phyloP scores from a whole-genome alignment of 1,140 invertebrate species.

The Hyles vespertilio region DNA sequence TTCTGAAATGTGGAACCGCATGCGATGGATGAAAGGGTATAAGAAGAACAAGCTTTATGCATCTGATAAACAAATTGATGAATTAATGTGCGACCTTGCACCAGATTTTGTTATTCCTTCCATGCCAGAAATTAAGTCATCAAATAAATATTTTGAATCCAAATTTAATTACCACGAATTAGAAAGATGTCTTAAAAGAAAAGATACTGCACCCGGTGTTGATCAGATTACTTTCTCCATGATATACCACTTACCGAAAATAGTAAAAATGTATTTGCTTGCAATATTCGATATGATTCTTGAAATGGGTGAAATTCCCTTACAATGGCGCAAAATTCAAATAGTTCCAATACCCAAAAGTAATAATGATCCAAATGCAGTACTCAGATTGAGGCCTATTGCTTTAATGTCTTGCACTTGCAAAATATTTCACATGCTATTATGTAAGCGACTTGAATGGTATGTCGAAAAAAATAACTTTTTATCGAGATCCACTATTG shows the following conservation, averaged over 20 bases:
- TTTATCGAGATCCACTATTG: conserved; percentile 1
- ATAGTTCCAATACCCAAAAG: conserved; percentile 3
- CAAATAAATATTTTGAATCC: neutral
- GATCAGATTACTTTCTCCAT: too few relatives aligned
- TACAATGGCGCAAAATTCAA: neutral
- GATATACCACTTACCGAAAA: too few relatives aligned
- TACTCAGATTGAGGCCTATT: conserved; percentile 38
- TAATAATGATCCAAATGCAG: conserved; percentile 15
- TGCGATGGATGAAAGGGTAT: conserved; percentile 8
- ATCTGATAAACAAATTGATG: neutral
- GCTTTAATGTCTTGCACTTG: conserved; percentile 29
- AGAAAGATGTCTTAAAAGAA: neutral
- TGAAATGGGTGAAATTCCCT: neutral
- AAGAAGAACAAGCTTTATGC: neutral
- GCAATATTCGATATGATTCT: neutral
- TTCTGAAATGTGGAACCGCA: conserved; percentile 8
- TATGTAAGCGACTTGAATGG: conserved; percentile 21
- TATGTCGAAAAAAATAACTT: conserved; percentile 9
- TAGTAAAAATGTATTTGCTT: too few relatives aligned
- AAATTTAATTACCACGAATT: neutral
- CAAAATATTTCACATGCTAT: conserved; percentile 16
- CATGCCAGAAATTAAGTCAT: neutral
- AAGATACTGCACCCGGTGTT: too few relatives aligned
- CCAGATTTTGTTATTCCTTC: neutral
- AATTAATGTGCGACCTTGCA: neutral